Conservation (phyloP, 2,113 vertebrate species). For the Macaca nemestrina region DNA sequence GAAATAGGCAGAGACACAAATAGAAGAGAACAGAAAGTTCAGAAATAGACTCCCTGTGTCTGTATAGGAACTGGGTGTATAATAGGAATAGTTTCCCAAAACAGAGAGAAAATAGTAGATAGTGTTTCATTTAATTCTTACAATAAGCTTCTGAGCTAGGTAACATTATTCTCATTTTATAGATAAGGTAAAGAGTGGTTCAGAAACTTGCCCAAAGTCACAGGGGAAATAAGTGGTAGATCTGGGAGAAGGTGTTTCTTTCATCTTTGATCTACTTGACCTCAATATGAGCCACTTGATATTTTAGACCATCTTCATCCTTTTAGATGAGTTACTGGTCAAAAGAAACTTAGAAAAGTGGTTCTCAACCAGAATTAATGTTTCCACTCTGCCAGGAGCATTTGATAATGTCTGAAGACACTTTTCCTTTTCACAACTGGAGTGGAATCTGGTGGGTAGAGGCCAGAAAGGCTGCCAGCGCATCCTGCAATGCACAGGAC, state of each 20-base stretch:
- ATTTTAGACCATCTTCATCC: background rate
- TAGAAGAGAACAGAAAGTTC: background rate
- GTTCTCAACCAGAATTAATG: background rate
- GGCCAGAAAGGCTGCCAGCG: background rate
- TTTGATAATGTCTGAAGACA: background rate
- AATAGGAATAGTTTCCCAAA: background rate
- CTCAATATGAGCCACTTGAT: background rate
- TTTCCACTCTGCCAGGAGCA: background rate
- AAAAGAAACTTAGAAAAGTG: background rate
- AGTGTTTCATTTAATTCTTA: slow-evolving; percentile 26
- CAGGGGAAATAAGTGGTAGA: background rate
- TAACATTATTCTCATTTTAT: background rate
- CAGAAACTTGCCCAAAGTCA: background rate
- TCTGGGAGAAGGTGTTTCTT: background rate
- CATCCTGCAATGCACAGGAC: background rate
- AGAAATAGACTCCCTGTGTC: background rate
- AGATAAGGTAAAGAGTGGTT: background rate
- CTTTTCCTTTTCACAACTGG: background rate
- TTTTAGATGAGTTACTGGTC: background rate
- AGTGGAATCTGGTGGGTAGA: background rate
- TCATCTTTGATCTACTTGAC: background rate
- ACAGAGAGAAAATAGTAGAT: background rate
- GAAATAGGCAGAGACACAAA: background rate
- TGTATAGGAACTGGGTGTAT: background rate
- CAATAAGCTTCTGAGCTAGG: background rate